These are phyloP conservation scores for Elgaria multicarinata DNA, from an alignment of 2,113 vertebrate species.

Conservation along the genomic window DNA sequence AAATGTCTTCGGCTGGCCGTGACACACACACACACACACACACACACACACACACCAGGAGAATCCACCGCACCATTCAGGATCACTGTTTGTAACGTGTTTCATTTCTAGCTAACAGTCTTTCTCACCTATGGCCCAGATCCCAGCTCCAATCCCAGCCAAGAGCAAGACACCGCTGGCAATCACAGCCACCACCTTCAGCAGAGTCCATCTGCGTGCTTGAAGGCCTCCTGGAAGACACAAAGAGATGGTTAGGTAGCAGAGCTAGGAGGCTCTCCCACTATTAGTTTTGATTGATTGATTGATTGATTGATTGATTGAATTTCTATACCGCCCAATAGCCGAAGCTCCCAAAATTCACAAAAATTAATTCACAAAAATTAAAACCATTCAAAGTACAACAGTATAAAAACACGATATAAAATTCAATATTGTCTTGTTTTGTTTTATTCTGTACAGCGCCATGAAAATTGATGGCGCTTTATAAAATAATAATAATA, in stretches of 20 bases:
- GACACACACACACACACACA: neutral
- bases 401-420: too few species aligned
- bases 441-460: too few species aligned
- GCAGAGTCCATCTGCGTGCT: constrained; percentile 53
- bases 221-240: constrained; percentile 65
- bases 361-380: too few species aligned
- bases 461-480: too few species aligned
- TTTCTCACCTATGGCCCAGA: constrained; percentile 71
- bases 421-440: too few species aligned
- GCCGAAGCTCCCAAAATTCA: too few species aligned
- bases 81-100: neutral
- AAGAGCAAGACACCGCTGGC: constrained; percentile 60
- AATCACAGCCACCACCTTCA: constrained; percentile 58
- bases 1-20: too few species aligned
- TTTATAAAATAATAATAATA: too few species aligned
- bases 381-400: too few species aligned
- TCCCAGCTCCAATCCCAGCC: constrained; percentile 56
- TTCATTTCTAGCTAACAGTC: neutral
- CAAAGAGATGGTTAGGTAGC: neutral
- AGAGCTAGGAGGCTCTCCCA: neutral
- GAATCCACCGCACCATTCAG: neutral
- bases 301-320: too few species aligned
- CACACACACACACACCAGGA: neutral
- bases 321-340: too few species aligned
- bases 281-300: too few species aligned